phyloP scores from a whole-genome alignment of 2,113 vertebrate species.

The Dascyllus trimaculatus region DNA sequence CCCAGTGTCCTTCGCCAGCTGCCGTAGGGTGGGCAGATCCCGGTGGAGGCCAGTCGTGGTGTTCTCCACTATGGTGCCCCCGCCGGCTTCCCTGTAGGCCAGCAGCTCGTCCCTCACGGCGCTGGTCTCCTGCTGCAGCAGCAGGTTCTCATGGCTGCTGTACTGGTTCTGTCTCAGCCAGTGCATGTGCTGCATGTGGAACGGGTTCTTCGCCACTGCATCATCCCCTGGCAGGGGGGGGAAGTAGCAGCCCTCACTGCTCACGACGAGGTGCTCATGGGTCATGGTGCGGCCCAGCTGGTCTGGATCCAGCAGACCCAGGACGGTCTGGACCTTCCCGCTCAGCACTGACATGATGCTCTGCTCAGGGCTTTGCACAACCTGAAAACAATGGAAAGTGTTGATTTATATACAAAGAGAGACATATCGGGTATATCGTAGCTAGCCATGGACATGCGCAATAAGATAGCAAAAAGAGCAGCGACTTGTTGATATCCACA shows the following conservation, averaged over 20 bases:
- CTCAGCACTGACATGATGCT: constrained; percentile 85
- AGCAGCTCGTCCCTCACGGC: constrained; percentile 91
- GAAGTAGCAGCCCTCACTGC: constrained; percentile 88
- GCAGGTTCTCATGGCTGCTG: constrained; percentile 91
- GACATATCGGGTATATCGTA: too few species aligned
- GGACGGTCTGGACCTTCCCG: constrained; percentile 91
- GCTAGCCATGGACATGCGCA: too few species aligned
- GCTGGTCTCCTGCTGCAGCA: constrained; percentile 87
- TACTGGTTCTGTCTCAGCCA: constrained; percentile 96
- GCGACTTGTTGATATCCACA: too few species aligned
- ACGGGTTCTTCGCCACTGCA: constrained; percentile 81
- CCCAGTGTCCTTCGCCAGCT: constrained; percentile 89
- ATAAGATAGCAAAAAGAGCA: too few species aligned
- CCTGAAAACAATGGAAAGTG: too few species aligned
- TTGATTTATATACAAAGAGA: too few species aligned
- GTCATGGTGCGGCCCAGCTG: constrained; percentile 92
- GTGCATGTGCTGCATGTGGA: constrained; percentile 91
- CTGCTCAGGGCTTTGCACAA: too few species aligned
- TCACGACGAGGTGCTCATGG: constrained; percentile 94
- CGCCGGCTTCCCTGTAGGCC: constrained; percentile 89
- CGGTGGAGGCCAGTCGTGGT: constrained; percentile 90
- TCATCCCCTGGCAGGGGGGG: constrained; percentile 85
- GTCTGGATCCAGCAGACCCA: constrained; percentile 89
- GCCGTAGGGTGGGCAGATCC: constrained; percentile 86
- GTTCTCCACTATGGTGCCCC: constrained; percentile 93